Conservation (phyloP, 2,888 invertebrate species). For the Ecdyonurus torrentis region DNA sequence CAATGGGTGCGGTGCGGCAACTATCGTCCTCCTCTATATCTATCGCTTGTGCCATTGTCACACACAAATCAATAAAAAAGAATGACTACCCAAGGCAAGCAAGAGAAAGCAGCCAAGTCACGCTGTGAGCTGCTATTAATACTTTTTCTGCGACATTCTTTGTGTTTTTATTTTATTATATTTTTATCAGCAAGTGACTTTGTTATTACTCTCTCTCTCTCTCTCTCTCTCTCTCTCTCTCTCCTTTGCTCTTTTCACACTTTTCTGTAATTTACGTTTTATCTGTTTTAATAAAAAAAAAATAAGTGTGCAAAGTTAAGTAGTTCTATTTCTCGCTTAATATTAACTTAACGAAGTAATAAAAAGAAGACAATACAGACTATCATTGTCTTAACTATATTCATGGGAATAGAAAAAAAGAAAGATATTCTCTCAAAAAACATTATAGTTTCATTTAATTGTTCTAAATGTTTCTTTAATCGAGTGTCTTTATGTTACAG, state of each 20-base stretch:
- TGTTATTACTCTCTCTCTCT: too few species aligned
- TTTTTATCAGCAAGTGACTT: too few species aligned
- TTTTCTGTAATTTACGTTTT: background rate
- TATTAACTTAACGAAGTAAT: background rate
- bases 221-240: too few species aligned
- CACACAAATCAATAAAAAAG: background rate
- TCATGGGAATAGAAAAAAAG: background rate
- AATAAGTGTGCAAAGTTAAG: background rate
- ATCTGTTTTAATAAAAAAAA: too few species aligned
- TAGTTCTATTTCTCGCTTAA: background rate
- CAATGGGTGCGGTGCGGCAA: background rate
- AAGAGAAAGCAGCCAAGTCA: background rate
- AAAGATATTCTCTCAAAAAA: background rate
- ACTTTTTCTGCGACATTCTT: background rate
- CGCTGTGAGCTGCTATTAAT: background rate
- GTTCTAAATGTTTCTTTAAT: too few species aligned
- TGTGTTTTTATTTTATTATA: background rate
- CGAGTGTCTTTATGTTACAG: too few species aligned
- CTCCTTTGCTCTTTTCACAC: background rate
- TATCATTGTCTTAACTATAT: background rate
- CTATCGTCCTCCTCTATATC: background rate
- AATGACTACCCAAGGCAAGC: background rate
- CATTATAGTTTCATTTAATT: background rate
- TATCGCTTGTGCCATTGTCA: background rate
- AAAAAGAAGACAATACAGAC: background rate